Conservation (phyloP, 2,888 invertebrate species). For the Callinectes sapidus region DNA sequence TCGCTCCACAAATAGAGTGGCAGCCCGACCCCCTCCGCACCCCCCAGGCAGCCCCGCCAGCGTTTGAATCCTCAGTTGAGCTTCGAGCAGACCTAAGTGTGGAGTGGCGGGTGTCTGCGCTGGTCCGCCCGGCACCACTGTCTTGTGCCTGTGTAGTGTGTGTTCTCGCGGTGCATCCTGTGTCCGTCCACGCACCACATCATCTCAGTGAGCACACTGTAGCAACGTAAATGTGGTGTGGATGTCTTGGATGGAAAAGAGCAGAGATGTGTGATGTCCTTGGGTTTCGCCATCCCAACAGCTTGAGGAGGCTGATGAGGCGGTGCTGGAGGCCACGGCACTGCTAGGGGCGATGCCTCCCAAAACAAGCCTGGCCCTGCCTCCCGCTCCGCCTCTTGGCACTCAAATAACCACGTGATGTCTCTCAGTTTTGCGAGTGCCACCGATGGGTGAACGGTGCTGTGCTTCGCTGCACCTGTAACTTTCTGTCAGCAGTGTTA, state of each 20-base stretch:
- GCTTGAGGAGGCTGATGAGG: background rate
- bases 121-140: background rate
- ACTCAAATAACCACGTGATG: conserved; percentile 39
- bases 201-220: background rate
- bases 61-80: conserved; percentile 58
- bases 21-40: conserved; percentile 36
- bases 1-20: conserved; percentile 44
- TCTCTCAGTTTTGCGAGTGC: background rate
- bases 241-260: background rate
- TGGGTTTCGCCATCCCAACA: background rate
- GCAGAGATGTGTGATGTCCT: conserved; percentile 16
- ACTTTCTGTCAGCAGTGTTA: background rate
- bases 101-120: conserved; percentile 25
- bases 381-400: conserved; percentile 53
- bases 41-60: conserved; percentile 51
- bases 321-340: conserved; percentile 29
- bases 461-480: background rate
- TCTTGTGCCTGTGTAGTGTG: background rate
- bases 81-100: conserved; percentile 48
- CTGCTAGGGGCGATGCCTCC: conserved; percentile 59
- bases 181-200: background rate
- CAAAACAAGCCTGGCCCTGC: conserved; percentile 56
- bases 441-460: conserved; percentile 13
- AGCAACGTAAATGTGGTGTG: background rate
- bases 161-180: background rate